Evolutionary conservation across 2,888 invertebrate species (phyloP), one percentile per base, ranked within the genome.

Genomic region (Xanthostigma xanthostigma): DNA sequence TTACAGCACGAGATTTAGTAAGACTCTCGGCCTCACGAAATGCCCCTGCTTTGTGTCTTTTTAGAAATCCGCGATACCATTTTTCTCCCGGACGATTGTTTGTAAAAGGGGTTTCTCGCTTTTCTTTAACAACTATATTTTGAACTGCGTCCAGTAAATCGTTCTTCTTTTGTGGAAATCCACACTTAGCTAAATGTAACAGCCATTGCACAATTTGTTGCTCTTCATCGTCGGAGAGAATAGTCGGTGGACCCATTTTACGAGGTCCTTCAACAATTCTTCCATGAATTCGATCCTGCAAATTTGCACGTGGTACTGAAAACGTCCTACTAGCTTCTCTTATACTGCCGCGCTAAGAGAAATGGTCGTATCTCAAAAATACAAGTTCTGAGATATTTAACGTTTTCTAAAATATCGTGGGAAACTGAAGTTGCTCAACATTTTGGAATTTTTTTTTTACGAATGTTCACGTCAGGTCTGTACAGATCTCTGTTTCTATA

Each of bases 61-160:
- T 50, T 49, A 59, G 51, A 53, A 62, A 59, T 36, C 46, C 49
- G 46, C 50, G 44, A 47, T 54, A 57, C 59, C 58, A 59, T 44
- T 50, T 53, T 54, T 55, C 17, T n/a, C n/a, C n/a, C n/a, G n/a
- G n/a, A n/a, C n/a, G n/a, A n/a, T 48, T 46, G 52, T 50, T 37
- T n/a, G n/a, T n/a, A n/a, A n/a, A n/a, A n/a, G 52, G 49, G 13
- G 48, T 53, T 37, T 44, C 45, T 36, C 36, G 39, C n/a, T 48
- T 44, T 6, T 44, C 48, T 27, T 36, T n/a, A n/a, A n/a, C 38
- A 38, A 52, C 42, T 39, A 53, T 55, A 52, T 57, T 58, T 44
- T 57, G 51, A 10, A 58, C 59, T 17, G 57, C 56, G 44, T 58
- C 53, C 44, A 59, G 48, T 37, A 57, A 46, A 48, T 57, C 55